These are phyloP conservation scores for Drosophila seclusa DNA, from an alignment of 2,888 invertebrate genomes.

Conservation along the genomic window DNA sequence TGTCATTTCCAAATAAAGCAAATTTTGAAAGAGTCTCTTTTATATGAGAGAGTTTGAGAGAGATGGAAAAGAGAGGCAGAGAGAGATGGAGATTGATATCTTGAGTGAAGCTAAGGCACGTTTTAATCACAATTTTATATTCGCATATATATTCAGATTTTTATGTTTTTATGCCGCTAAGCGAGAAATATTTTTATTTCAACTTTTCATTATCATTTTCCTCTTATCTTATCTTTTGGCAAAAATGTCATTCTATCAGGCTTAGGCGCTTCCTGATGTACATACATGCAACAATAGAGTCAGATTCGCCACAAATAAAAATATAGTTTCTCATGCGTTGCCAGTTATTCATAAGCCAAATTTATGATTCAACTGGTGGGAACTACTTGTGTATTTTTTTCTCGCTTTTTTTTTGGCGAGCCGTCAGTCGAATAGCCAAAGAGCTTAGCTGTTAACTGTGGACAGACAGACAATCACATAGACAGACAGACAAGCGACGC, in stretches of 20 bases:
- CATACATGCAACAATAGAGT: constrained; percentile 15
- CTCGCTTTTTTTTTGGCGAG: neutral
- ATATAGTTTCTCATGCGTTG: constrained; percentile 32
- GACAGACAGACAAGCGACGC: constrained; percentile 16
- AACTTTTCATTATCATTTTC: neutral
- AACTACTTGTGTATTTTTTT: constrained; percentile 9
- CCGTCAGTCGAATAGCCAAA: constrained; percentile 10
- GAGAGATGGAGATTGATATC: no score
- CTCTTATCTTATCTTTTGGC: neutral
- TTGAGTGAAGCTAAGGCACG: no score
- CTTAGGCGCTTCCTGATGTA: neutral
- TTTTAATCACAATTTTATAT: neutral
- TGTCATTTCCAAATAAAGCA: no score
- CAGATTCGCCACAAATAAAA: neutral
- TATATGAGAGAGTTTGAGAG: no score
- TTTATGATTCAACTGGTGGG: constrained; percentile 22
- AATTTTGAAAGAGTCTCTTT: no score
- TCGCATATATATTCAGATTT: no score
- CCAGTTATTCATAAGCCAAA: constrained; percentile 17
- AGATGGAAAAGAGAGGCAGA: no score
- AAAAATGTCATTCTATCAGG: neutral
- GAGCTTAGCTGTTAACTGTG: constrained; percentile 18
- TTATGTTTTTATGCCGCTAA: no score
- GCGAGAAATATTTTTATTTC: neutral
- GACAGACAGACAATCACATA: neutral